Percentiles rank a stretch among this genome's conserved stretches.
phyloP scores from a whole-genome alignment of 2,113 vertebrate genomes.

The Acanthisitta chloris region DNA sequence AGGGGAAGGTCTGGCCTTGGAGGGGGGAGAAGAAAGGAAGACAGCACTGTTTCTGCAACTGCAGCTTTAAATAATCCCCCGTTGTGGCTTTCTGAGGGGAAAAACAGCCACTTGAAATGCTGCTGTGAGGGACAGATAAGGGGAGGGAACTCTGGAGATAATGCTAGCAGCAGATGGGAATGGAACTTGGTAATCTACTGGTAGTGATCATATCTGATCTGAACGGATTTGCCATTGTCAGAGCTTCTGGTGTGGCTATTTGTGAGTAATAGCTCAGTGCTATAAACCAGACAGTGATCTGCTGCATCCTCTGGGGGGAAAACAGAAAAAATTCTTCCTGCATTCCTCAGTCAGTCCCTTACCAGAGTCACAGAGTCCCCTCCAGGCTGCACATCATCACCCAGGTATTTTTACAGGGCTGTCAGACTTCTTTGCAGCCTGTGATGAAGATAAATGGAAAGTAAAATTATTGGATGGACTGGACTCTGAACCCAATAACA shows the following conservation, averaged over 20 bases:
- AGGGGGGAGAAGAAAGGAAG: neutral
- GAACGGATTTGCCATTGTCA: slow-evolving; percentile 12
- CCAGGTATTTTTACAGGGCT: neutral
- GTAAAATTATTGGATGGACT: neutral
- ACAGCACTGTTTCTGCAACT: neutral
- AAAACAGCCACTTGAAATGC: neutral
- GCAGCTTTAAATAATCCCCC: neutral
- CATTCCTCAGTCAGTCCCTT: neutral
- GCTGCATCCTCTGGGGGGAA: neutral
- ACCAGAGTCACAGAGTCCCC: neutral
- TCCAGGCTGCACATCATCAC: neutral
- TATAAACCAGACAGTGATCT: neutral
- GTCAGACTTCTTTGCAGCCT: neutral
- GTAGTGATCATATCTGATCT: neutral
- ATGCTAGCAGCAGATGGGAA: slow-evolving; percentile 19
- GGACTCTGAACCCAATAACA: neutral
- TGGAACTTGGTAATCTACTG: neutral
- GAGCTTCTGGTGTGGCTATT: neutral
- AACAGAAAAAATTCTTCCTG: neutral
- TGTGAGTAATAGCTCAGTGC: neutral
- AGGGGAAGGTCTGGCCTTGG: neutral
- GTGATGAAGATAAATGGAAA: neutral
- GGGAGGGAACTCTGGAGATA: neutral
- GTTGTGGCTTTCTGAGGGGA: neutral
- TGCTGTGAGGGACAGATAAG: slow-evolving; percentile 16